These are phyloP conservation scores for Micronycteris hirsuta DNA, from an alignment of 2,113 vertebrate genomes.

Conservation along the genomic window DNA sequence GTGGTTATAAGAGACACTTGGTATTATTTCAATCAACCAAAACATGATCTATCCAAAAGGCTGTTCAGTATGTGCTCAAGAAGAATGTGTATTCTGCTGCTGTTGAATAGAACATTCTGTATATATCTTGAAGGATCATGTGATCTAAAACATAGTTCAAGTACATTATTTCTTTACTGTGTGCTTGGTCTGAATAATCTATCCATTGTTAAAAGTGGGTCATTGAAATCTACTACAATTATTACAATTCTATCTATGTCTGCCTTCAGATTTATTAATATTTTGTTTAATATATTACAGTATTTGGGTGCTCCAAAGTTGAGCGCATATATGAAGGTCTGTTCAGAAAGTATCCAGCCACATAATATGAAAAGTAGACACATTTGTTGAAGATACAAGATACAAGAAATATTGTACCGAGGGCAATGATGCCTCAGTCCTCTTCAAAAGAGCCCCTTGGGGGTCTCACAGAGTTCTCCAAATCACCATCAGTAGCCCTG, in stretches of 20 bases:
- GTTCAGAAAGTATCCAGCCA: too few species aligned
- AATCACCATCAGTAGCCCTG: too few species aligned
- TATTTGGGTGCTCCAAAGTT: neutral
- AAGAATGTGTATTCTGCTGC: neutral
- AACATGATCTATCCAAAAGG: neutral
- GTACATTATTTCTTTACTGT: neutral
- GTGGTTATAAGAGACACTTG: neutral
- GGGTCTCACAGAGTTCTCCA: too few species aligned
- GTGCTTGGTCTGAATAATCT: neutral
- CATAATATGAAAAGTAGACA: too few species aligned
- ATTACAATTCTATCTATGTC: neutral
- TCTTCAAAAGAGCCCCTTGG: too few species aligned
- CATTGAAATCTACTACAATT: neutral
- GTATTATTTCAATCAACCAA: neutral
- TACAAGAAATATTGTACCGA: too few species aligned
- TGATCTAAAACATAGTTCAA: neutral
- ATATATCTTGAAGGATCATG: neutral
- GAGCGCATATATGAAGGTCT: too few species aligned
- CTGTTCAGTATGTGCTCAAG: neutral
- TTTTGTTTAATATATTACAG: neutral
- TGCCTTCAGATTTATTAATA: neutral
- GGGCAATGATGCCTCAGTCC: too few species aligned
- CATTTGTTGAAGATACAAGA: too few species aligned
- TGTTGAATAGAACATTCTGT: neutral
- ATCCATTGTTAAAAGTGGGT: neutral